Conservation (phyloP, 2,888 invertebrate species). For the Anthoptus insignis region DNA sequence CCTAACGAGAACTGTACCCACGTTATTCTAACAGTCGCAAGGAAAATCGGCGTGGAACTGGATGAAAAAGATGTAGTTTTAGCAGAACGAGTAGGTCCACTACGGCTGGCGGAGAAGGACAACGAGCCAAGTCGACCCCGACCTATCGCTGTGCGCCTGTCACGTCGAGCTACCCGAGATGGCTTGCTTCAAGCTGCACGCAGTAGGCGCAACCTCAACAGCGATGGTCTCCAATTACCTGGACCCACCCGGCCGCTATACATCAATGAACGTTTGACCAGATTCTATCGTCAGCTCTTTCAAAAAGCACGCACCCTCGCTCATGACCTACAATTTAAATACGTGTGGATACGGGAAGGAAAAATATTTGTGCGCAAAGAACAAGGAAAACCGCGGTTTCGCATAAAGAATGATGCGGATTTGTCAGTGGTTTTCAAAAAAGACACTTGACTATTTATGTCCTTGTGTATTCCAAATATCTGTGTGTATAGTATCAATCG, state of each 20-base stretch:
- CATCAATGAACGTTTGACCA: background rate
- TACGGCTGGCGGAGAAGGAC: background rate
- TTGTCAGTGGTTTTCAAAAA: too few relatives aligned
- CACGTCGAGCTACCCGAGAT: conserved; percentile 39
- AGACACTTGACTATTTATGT: too few relatives aligned
- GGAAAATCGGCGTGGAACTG: conserved; percentile 40
- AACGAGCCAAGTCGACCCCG: conserved; percentile 20
- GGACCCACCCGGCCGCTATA: background rate
- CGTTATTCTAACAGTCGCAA: conserved; percentile 18
- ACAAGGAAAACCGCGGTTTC: conserved; percentile 16
- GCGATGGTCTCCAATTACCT: conserved; percentile 24
- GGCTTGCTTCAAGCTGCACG: conserved; percentile 39
- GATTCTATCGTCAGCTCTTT: background rate
- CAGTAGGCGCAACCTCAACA: conserved; percentile 36
- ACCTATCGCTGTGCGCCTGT: conserved; percentile 35
- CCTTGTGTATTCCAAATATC: too few relatives aligned
- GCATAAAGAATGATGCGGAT: too few relatives aligned
- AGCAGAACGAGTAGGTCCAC: conserved; percentile 37
- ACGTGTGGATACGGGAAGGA: background rate
- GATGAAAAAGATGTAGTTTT: conserved; percentile 43
- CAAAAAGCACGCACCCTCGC: background rate
- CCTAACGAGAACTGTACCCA: conserved; percentile 40
- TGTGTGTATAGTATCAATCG: too few relatives aligned
- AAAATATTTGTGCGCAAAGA: conserved; percentile 31
- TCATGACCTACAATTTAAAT: background rate